Base-by-base conservation (phyloP, 2,113 vertebrate genomes). In the Alosa alosa region DNA sequence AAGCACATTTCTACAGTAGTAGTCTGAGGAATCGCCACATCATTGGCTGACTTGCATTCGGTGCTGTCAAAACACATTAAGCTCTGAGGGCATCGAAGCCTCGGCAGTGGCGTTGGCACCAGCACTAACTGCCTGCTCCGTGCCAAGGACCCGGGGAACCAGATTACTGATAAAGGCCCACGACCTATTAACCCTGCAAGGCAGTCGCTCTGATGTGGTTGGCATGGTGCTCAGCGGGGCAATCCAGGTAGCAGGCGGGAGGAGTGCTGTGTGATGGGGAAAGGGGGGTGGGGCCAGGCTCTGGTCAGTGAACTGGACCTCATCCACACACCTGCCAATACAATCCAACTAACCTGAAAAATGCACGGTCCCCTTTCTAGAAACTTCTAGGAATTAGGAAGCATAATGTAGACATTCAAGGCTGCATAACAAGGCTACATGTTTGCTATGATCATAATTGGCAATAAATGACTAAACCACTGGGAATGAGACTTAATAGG, bases 131-230 rank as follows among this genome's bases (percentile, higher is more conserved):
- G 75, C 15, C 85, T 46, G 84, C 45, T 87, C 25, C 72, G 72
- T 55, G 68, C 84, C 68, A 78, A 31, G 31, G 81, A 81, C 11
- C 57, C 17, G 39, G 68, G 44, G 9, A 81, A 81, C 84, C 50
- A 46, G 82, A 87, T 86, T 81, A 75, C 60, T 82, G n/a, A 84
- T 78, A 84, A 88, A 87, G 45, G 50, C 78, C 78, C 31, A 78
- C 81, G 64, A 85, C 82, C 68, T 83, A 87, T 86, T 87, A 88
- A 87, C 83, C 84, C 72, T 46, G 82, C 52, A 44, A 81, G 41
- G 47, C 68, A 10, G 50, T 22, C 18, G 22, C 82, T 20, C 15
- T 5, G 8, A 88, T 47, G 82, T 45, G 25, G 22, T 31, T 50
- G 31, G 84, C 2, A 81, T 82, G n/a, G 22, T 5, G 88, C 72